phyloP scores from a whole-genome alignment of 2,113 vertebrate genomes.

The Myiozetetes cayanensis region DNA sequence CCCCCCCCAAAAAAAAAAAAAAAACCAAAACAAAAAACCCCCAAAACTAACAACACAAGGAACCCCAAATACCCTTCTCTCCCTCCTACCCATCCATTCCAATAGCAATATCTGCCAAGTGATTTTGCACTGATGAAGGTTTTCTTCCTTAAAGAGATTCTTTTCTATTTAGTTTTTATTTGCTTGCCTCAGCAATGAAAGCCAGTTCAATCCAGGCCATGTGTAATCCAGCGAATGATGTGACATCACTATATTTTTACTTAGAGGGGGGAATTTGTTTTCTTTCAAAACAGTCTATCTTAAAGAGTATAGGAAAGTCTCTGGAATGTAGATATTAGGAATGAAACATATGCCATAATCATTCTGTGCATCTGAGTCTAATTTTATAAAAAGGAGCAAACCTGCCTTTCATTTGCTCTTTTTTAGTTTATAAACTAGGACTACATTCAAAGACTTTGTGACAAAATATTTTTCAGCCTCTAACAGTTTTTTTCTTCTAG shows the following conservation, averaged over 20 bases:
- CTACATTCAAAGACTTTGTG: background rate
- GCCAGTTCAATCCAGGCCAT: background rate
- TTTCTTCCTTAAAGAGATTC: background rate
- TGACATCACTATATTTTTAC: background rate
- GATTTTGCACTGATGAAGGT: background rate
- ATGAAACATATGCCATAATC: background rate
- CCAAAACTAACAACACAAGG: background rate
- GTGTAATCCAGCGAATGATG: background rate
- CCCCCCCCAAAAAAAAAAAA: background rate
- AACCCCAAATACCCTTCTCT: background rate
- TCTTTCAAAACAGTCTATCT: background rate
- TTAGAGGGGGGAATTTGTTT: background rate
- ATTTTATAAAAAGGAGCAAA: background rate
- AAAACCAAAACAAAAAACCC: background rate
- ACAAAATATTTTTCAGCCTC: background rate
- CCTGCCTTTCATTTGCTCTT: background rate
- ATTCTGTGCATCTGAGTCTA: background rate
- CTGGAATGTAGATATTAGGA: background rate
- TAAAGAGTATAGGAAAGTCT: background rate
- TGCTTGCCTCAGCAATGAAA: background rate
- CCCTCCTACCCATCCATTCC: background rate
- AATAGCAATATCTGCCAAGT: background rate
- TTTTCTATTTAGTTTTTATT: conserved; percentile 29
- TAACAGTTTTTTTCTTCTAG: background rate
- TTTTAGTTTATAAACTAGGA: background rate